These are phyloP conservation scores for Dendronephthya gigantea DNA, from an alignment of 64 coral and sea anemone species.

Conservation along the genomic window DNA sequence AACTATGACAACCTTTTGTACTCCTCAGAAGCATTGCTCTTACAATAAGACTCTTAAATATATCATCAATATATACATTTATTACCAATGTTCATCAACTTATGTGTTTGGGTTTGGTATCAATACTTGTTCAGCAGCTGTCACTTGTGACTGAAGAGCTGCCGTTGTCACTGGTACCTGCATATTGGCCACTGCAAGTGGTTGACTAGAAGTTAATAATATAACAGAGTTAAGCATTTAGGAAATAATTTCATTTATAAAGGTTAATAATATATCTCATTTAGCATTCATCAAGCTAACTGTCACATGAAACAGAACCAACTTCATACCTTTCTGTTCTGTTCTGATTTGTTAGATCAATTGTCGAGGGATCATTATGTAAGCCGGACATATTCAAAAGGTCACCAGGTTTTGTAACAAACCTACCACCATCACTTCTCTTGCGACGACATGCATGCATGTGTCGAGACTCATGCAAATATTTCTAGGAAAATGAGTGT, in stretches of 20 bases:
- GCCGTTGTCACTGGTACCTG: no score
- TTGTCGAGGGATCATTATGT: not conserved
- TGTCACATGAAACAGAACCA: not conserved
- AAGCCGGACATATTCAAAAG: not conserved
- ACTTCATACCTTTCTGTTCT: not conserved
- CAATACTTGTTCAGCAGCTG: not conserved
- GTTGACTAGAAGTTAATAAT: not conserved
- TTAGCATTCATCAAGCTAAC: no score
- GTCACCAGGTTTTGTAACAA: constrained; percentile 75
- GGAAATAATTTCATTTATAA: no score
- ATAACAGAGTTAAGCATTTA: no score
- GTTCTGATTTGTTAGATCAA: not conserved
- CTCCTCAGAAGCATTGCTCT: not conserved
- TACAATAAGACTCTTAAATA: not conserved
- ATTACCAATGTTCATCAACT: not conserved
- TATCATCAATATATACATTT: not conserved
- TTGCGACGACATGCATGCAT: constrained; percentile 91
- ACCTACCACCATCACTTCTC: constrained; percentile 87
- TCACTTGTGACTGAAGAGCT: not conserved
- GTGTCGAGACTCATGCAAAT: constrained; percentile 94
- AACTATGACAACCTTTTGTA: no score
- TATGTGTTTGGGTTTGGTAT: not conserved
- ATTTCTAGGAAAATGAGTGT: constrained; percentile 68
- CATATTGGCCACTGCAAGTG: not conserved
- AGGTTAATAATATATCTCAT: no score